phyloP scores from a whole-genome alignment of 2,113 vertebrate species.

The Plecturocebus donacophilus region DNA sequence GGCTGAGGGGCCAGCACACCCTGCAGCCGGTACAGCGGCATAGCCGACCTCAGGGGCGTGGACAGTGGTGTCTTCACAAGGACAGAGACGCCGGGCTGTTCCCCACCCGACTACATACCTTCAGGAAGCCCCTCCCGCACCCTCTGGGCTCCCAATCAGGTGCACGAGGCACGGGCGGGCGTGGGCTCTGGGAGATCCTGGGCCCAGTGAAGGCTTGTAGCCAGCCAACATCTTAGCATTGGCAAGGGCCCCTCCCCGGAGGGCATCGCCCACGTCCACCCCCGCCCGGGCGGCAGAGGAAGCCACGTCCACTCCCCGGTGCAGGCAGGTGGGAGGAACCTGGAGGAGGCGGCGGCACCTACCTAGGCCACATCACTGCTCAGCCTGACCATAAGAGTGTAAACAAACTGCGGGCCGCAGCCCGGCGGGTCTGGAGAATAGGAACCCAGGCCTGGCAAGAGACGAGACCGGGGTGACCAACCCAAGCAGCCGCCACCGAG shows the following conservation, averaged over 20 bases:
- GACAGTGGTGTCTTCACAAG: neutral
- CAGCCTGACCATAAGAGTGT: constrained; percentile 94
- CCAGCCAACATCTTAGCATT: neutral
- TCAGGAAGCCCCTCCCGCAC: neutral
- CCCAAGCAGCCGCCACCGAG: constrained; percentile 83
- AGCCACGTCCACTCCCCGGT: neutral
- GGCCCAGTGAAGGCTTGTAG: neutral
- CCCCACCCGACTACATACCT: neutral
- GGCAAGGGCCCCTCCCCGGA: neutral
- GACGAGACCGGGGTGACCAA: constrained; percentile 92
- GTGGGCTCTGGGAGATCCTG: neutral
- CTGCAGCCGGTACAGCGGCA: neutral
- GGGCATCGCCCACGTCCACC: neutral
- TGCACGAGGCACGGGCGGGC: neutral
- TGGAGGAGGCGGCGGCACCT: constrained; percentile 86
- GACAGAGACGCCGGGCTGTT: neutral
- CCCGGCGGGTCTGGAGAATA: constrained; percentile 93
- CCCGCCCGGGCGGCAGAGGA: neutral
- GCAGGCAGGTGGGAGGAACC: constrained; percentile 68
- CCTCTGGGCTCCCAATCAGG: neutral
- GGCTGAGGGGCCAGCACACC: neutral
- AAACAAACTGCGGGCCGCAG: constrained; percentile 93
- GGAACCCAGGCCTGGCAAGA: constrained; percentile 93
- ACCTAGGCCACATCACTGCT: constrained; percentile 93
- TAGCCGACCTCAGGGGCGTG: neutral